Conservation (phyloP, 2,888 invertebrate species). For the Luffia ferchaultella region DNA sequence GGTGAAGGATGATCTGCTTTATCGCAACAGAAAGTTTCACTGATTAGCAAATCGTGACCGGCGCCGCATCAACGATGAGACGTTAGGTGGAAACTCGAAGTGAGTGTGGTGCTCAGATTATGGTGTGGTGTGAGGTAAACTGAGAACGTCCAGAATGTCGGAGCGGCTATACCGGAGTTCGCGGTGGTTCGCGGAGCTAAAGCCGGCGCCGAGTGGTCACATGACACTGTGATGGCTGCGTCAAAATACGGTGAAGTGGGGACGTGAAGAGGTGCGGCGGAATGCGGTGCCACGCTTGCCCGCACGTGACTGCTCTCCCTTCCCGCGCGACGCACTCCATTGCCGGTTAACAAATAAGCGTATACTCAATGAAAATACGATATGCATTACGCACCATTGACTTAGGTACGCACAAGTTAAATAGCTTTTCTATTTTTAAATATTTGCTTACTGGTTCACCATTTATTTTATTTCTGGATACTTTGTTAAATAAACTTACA, state of each 20-base stretch:
- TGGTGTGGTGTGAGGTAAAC: not conserved
- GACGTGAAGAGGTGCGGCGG: constrained; percentile 6
- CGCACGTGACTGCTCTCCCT: constrained; percentile 34
- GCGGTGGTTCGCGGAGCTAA: not conserved
- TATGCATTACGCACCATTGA: too few species aligned
- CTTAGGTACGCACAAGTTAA: too few species aligned
- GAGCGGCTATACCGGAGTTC: not conserved
- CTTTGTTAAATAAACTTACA: too few species aligned
- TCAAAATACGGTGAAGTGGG: constrained; percentile 37
- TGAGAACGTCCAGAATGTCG: not conserved
- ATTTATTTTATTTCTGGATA: too few species aligned
- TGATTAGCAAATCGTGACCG: too few species aligned
- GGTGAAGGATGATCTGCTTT: too few species aligned
- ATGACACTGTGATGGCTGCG: constrained; percentile 30
- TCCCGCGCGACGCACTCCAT: constrained; percentile 11
- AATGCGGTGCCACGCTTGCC: constrained; percentile 30
- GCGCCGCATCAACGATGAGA: not conserved
- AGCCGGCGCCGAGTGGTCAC: constrained; percentile 42
- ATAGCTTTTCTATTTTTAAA: too few species aligned
- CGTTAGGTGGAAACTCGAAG: too few species aligned
- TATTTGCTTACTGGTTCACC: too few species aligned
- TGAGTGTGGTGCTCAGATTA: too few species aligned
- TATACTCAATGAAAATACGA: constrained; percentile 21
- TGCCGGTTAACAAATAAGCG: too few species aligned
- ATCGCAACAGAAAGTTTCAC: too few species aligned